phyloP scores from a whole-genome alignment of 1,140 invertebrate genomes.

The Arion vulgaris region DNA sequence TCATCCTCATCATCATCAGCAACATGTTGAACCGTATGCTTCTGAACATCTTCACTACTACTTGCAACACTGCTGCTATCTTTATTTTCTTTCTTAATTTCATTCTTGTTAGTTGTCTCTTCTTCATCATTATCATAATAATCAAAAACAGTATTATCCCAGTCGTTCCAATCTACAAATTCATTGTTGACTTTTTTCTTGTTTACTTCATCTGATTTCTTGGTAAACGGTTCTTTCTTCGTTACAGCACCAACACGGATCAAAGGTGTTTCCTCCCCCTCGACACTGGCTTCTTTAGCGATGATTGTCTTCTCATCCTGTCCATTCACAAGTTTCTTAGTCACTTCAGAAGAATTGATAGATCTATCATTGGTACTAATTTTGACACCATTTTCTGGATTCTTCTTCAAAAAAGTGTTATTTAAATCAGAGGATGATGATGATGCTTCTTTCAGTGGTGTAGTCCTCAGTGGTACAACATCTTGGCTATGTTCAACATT shows the following conservation, averaged over 20 bases:
- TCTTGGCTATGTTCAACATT: not conserved
- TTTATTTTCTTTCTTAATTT: not conserved
- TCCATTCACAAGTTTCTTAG: not conserved
- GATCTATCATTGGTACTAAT: not conserved
- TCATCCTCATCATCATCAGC: conserved; percentile 25
- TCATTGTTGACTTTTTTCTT: not conserved
- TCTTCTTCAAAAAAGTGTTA: not conserved
- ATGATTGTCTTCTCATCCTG: not conserved
- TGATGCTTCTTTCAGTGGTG: not conserved
- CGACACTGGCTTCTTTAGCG: not conserved
- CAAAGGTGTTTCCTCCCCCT: not conserved
- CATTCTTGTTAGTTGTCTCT: not conserved
- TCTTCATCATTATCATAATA: conserved; percentile 22
- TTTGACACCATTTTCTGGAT: not conserved
- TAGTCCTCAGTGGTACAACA: not conserved
- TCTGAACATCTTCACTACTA: not conserved
- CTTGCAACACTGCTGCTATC: not conserved
- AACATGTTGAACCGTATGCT: not conserved
- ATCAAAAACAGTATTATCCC: conserved; percentile 27
- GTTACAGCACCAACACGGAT: not conserved
- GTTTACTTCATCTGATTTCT: not conserved
- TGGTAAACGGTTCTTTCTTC: not conserved
- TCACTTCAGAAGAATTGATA: not conserved
- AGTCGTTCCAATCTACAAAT: conserved; percentile 30
- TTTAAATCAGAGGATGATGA: not conserved